Base-by-base conservation (phyloP, 2,888 invertebrate genomes). In the Amphipoea lucens region DNA sequence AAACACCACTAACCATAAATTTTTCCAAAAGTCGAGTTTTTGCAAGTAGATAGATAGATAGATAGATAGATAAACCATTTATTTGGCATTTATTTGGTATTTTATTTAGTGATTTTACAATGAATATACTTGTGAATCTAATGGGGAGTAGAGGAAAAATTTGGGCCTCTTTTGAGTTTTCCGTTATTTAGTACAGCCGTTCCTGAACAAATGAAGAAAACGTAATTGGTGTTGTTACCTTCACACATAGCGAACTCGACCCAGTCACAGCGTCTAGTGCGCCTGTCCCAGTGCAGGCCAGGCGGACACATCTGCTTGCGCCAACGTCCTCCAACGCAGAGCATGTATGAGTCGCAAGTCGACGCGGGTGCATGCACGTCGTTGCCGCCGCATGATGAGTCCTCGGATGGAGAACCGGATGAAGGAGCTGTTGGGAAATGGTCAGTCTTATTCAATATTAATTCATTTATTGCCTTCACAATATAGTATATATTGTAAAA, bases 221-320 rank as follows among this genome's bases (percentile, higher is more conserved):
- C 1, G 11, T 23, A 29, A 40, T 36, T 51, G 17, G 5, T 76
- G 7, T 36, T 54, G 5, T 86, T 92, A 96, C 96, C 91, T 85
- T 96, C 96, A 90, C 98, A 99, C 94, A 98, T 98, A 0, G 98
- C 98, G 71, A 97, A 97, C 11, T 97, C 97, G 12, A 98, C 98
- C 99, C 98, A 99, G 92, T 99, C 98, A 90, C 99, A 99, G 45
- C 98, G 97, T 63, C 97, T 97, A 54, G 97, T 97, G 1, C 97
- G 95, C 71, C 96, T 96, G 92, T 98, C 98, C 98, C 98, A 99
- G 92, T 98, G 98, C 74, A 99, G 94, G 45, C 98, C 98, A 0
- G 98, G 98, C 0, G 98, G 98, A 91, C 99, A 99, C 83, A 97
- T 97, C 89, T 98, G 98, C 86, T 97, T 97, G 51, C 96, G 97